Conservation (phyloP, 2,113 vertebrate genomes). For the Merops nubicus region DNA sequence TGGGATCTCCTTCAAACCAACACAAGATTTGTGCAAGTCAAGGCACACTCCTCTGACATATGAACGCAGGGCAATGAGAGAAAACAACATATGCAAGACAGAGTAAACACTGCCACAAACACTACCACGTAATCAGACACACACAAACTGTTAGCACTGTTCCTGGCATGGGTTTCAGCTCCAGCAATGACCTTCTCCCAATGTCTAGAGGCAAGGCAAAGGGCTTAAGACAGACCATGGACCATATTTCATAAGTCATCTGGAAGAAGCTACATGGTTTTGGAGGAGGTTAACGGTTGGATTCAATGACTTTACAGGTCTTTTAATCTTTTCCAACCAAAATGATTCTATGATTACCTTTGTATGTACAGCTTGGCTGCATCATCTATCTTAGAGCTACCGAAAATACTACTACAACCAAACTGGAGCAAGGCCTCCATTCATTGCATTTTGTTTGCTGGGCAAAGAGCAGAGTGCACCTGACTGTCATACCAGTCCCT, state of each 20-base stretch:
- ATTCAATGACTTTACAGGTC: no score
- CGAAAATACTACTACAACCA: not conserved
- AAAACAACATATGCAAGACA: not conserved
- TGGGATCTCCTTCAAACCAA: not conserved
- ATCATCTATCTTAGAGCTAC: not conserved
- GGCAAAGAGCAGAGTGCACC: not conserved
- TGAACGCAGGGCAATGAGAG: not conserved
- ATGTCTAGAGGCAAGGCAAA: not conserved
- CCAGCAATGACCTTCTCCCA: not conserved
- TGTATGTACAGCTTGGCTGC: not conserved
- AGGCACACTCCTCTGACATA: accelerated
- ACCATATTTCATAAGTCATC: accelerated
- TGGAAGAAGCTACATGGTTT: not conserved
- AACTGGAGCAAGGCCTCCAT: not conserved
- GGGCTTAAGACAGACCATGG: not conserved
- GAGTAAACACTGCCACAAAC: not conserved
- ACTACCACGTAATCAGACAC: accelerated
- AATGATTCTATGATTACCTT: no score
- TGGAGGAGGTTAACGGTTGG: no score
- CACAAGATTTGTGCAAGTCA: not conserved
- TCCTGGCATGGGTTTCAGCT: not conserved
- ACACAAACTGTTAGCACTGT: accelerated
- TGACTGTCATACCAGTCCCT: accelerated
- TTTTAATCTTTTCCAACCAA: no score
- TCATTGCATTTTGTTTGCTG: not conserved